These are phyloP conservation scores for Xiphophorus maculatus DNA, from an alignment of 2,113 vertebrate genomes.

Conservation along the genomic window DNA sequence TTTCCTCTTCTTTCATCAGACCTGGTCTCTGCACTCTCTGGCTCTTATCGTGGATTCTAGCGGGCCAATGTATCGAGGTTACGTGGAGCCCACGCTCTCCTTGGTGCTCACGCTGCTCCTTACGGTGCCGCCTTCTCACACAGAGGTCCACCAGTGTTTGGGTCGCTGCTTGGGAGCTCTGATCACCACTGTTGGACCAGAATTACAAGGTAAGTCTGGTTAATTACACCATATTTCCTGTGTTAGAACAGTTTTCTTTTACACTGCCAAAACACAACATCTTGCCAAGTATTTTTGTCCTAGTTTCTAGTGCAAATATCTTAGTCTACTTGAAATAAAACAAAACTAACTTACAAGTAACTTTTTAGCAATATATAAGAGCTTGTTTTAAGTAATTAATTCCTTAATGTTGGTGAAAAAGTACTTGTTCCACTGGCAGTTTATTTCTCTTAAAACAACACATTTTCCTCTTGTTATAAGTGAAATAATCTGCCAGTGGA, in stretches of 20 bases:
- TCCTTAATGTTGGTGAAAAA: too few relatives aligned
- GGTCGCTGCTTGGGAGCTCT: constrained; percentile 96
- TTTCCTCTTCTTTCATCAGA: constrained; percentile 74
- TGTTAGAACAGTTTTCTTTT: not conserved
- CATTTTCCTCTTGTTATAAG: too few relatives aligned
- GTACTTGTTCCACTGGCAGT: too few relatives aligned
- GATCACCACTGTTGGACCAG: constrained; percentile 97
- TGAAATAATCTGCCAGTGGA: too few relatives aligned
- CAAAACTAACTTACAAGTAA: too few relatives aligned
- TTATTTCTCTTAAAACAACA: too few relatives aligned
- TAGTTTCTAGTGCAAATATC: too few relatives aligned
- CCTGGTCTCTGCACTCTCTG: constrained; percentile 97
- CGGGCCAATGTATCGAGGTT: constrained; percentile 97
- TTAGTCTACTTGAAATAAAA: too few relatives aligned
- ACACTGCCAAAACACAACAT: too few relatives aligned
- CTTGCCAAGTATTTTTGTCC: too few relatives aligned
- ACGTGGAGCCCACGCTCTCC: constrained; percentile 96
- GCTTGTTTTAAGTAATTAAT: too few relatives aligned
- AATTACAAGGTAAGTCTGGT: constrained; percentile 88
- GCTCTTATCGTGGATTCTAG: constrained; percentile 98
- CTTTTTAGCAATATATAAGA: too few relatives aligned
- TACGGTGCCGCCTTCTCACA: constrained; percentile 95
- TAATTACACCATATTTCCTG: not conserved
- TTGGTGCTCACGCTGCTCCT: constrained; percentile 94
- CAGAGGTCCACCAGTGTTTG: constrained; percentile 97